Evolutionary conservation across 2,797 vertebrate species (phyloP).

Genomic region (Mormyrops attenuatus): DNA sequence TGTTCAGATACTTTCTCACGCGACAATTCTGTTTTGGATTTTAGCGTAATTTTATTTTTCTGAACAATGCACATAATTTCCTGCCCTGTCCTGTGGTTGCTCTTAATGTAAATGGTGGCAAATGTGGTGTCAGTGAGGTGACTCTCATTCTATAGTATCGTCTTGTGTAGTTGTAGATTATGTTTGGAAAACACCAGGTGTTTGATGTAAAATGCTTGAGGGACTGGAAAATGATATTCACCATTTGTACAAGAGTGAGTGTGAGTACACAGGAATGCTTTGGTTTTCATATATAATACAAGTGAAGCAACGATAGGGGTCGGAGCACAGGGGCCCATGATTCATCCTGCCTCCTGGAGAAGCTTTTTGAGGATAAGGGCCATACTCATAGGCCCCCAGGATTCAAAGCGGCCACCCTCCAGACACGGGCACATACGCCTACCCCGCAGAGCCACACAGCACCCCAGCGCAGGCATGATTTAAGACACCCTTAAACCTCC

Average conservation of each 20-base stretch:
- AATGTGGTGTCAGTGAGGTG: neutral
- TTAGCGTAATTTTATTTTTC: conserved; percentile 30
- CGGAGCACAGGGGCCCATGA: neutral
- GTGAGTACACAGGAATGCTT: neutral
- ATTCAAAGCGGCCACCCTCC: neutral
- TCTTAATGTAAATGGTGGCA: conserved; percentile 47
- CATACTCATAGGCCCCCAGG: neutral
- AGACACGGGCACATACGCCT: neutral
- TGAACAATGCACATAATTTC: conserved; percentile 41
- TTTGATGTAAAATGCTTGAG: neutral
- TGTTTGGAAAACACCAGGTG: neutral
- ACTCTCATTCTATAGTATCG: neutral
- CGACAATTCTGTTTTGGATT: conserved; percentile 35
- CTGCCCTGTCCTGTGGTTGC: conserved; percentile 37
- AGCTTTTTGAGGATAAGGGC: neutral
- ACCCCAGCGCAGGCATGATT: neutral
- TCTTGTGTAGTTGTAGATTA: neutral
- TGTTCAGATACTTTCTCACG: neutral
- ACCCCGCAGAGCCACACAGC: neutral
- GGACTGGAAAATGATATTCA: neutral
- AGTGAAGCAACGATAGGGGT: neutral
- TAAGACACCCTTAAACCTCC: neutral
- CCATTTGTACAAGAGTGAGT: neutral
- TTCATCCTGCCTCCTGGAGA: neutral
- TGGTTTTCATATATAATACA: neutral